Conservation (phyloP, 2,888 invertebrate genomes). For the Quadroppia sp. region DNA sequence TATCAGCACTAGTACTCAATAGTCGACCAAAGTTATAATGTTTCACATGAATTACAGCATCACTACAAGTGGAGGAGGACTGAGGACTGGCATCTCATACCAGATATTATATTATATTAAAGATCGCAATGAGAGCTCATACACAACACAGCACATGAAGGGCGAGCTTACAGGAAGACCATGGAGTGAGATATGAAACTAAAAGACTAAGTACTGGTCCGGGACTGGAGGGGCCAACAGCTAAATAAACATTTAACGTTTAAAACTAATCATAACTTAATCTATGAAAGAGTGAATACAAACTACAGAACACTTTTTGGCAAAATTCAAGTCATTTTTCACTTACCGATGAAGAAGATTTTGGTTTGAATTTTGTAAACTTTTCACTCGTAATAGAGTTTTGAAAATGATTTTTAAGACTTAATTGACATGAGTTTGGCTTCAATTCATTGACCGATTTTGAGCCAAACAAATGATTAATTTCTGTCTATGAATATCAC, state of each 20-base stretch:
- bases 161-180: slow-evolving; percentile 26
- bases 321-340: slow-evolving; percentile 15
- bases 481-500: slow-evolving; percentile 31
- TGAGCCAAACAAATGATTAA: background rate
- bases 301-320: background rate
- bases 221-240: background rate
- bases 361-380: background rate
- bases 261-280: slow-evolving; percentile 20
- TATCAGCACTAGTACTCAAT: slow-evolving; percentile 3
- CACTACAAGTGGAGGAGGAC: slow-evolving; percentile 36
- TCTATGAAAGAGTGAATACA: background rate
- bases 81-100: background rate
- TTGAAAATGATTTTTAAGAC: too few species aligned
- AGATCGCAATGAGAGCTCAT: slow-evolving; percentile 23
- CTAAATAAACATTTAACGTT: slow-evolving; percentile 35
- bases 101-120: background rate
- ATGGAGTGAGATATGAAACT: slow-evolving; percentile 34
- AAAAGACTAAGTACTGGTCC: slow-evolving; percentile 1
- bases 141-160: background rate
- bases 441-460: slow-evolving; percentile 17
- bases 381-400: background rate
- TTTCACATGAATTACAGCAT: slow-evolving; percentile 35
- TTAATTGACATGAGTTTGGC: slow-evolving; percentile 32
- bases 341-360: slow-evolving; percentile 29
- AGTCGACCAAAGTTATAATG: slow-evolving; percentile 31